Base-by-base conservation (phyloP, 2,888 invertebrate species). In the Listrodromus nycthemerus region DNA sequence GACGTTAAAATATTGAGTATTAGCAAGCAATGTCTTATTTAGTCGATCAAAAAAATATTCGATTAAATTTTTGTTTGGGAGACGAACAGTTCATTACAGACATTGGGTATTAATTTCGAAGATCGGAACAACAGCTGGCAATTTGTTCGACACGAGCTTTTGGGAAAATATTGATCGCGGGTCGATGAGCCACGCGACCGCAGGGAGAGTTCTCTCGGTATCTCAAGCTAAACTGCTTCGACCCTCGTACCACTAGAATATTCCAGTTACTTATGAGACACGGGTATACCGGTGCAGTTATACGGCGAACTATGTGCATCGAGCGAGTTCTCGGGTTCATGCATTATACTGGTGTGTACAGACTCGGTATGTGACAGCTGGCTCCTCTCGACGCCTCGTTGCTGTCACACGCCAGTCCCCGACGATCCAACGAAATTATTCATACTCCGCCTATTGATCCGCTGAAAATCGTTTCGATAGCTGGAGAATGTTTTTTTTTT, bases 241-340 rank as follows among this genome's bases (percentile, higher is more conserved):
- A 74, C 74, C 61, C 80, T 80, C 58, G 45, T 63, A 55, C n/a
- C 41, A 48, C 76, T 81, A 81, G 81, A 81, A 81, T 81, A 81
- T 81, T 81, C 81, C 30, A 81, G 76, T 81, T 76, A 65, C 81
- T 33, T 76, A 71, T 71, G 65, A 76, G 81, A 76, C 76, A 81
- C 55, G 52, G 74, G 76, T 81, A 71, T 71, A 81, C 19, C 55
- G 10, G 55, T 55, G 21, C 21, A 55, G 55, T 55, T 55, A 19
- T 55, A 55, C 21, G 4, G 21, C 55, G 10, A 55, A 50, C 50
- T 50, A n/a, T 50, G 69, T 52, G 70, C 67, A 41, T 41, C 41
- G 41, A 55, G 24, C 70, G 63, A 65, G 79, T 65, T 82, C 69
- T 73, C 65, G 61, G 74, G 69, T 65, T 79, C 74, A 63, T 79